Conservation (phyloP, 2,888 invertebrate species). For the Xiphydria camelus region DNA sequence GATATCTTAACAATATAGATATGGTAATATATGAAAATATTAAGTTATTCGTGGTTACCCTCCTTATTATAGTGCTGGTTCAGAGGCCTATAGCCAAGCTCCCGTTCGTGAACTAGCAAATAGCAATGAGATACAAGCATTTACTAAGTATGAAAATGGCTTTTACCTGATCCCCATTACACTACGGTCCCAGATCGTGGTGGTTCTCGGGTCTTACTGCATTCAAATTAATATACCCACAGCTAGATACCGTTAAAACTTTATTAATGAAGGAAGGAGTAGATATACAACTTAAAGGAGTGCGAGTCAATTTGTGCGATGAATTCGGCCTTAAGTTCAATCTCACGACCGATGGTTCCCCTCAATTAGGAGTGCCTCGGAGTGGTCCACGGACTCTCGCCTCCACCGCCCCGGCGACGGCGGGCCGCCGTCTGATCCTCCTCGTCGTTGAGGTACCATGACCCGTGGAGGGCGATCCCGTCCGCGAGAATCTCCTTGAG, state of each 20-base stretch:
- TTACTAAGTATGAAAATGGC: conserved; percentile 15
- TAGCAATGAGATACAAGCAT: conserved; percentile 15
- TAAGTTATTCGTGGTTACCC: conserved; percentile 15
- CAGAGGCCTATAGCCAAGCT: conserved; percentile 14
- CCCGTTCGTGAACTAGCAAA: conserved; percentile 14
- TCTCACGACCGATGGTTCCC: conserved; percentile 14
- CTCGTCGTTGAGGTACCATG: too few species aligned
- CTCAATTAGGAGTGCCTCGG: too few species aligned
- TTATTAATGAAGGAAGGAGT: conserved; percentile 8
- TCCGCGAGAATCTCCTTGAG: too few species aligned
- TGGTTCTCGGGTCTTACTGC: conserved; percentile 13
- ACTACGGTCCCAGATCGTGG: conserved; percentile 14
- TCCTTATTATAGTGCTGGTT: conserved; percentile 15
- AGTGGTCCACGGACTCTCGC: too few species aligned
- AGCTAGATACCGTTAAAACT: conserved; percentile 15
- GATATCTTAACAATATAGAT: conserved; percentile 14
- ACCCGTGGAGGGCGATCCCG: too few species aligned
- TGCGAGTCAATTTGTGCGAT: conserved; percentile 10
- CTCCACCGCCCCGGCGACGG: too few species aligned
- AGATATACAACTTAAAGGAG: not conserved
- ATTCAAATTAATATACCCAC: conserved; percentile 14
- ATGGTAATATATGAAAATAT: conserved; percentile 16
- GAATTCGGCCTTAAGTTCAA: conserved; percentile 14
- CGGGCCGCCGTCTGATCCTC: too few species aligned
- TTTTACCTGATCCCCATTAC: conserved; percentile 14